Evolutionary conservation across 2,888 invertebrate genomes (phyloP).

Genomic region (Scaptomyza cyrtandrae): DNA sequence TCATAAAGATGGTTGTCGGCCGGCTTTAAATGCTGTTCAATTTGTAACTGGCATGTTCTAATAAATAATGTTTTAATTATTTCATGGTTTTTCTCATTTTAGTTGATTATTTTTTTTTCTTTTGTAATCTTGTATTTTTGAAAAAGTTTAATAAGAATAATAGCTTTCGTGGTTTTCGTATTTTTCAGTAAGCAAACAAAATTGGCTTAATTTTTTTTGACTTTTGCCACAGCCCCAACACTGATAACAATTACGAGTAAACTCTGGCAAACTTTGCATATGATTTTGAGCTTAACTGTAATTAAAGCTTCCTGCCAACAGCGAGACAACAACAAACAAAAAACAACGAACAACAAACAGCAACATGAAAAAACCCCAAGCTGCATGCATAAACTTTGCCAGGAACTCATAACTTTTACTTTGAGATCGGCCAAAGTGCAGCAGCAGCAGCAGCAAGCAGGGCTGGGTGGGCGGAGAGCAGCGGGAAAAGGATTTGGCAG

Average conservation of each 20-base stretch:
- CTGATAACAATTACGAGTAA: slow-evolving; percentile 66
- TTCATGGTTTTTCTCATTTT: background rate
- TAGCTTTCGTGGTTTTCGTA: background rate
- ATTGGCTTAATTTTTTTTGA: slow-evolving; percentile 5
- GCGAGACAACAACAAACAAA: slow-evolving; percentile 37
- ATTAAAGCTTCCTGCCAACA: slow-evolving; percentile 70
- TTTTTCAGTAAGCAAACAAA: background rate
- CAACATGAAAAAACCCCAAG: slow-evolving; percentile 33
- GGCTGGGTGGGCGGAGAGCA: background rate
- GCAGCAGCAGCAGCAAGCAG: background rate
- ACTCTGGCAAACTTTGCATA: slow-evolving; percentile 64
- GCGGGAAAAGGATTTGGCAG: slow-evolving; percentile 20
- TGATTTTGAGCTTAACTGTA: slow-evolving; percentile 77
- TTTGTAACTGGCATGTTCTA: background rate
- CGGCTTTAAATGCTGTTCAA: background rate
- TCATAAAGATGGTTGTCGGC: background rate
- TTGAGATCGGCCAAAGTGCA: slow-evolving; percentile 65
- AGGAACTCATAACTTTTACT: slow-evolving; percentile 77
- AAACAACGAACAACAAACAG: slow-evolving; percentile 16
- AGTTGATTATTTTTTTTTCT: background rate
- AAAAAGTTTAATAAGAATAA: background rate
- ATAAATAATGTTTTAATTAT: too few relatives aligned
- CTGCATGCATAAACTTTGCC: slow-evolving; percentile 67
- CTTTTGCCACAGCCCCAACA: slow-evolving; percentile 43
- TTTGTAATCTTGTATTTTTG: background rate